These are phyloP conservation scores for Trialeurodes vaporariorum DNA, from an alignment of 1,140 invertebrate genomes.

Conservation along the genomic window DNA sequence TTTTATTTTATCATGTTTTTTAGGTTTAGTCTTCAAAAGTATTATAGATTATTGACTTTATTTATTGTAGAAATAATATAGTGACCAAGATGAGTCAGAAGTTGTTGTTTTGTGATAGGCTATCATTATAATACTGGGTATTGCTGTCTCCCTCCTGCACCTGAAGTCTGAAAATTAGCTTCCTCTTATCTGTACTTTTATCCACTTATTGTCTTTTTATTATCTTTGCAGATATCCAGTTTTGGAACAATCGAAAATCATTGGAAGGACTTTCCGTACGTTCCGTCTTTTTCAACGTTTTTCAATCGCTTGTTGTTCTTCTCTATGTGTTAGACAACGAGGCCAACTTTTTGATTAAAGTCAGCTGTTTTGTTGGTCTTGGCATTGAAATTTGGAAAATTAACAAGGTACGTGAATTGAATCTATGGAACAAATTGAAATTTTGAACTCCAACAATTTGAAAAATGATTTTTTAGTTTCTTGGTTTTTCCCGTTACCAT, in stretches of 20 bases:
- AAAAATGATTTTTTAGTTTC: too few species aligned
- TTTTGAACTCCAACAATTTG: too few species aligned
- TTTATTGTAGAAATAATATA: not conserved
- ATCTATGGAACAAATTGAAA: too few species aligned
- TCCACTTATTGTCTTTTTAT: constrained; percentile 18
- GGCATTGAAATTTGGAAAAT: constrained; percentile 99
- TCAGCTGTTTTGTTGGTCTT: constrained; percentile 85
- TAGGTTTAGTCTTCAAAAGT: too few species aligned
- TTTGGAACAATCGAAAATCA: constrained; percentile 96
- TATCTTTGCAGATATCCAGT: constrained; percentile 79
- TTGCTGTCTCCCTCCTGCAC: too few species aligned
- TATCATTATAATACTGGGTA: not conserved
- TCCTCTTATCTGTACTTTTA: too few species aligned
- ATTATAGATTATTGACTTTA: too few species aligned
- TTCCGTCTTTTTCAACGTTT: constrained; percentile 98
- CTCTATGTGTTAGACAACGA: constrained; percentile 98
- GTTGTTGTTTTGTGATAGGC: not conserved
- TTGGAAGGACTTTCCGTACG: constrained; percentile 94
- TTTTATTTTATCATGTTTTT: too few species aligned
- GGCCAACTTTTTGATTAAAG: constrained; percentile 88
- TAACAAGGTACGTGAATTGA: constrained; percentile 79
- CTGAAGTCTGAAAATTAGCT: too few species aligned
- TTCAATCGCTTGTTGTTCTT: constrained; percentile 89
- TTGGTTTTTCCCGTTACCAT: too few species aligned
- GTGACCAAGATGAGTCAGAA: not conserved